phyloP scores from a whole-genome alignment of 2,113 vertebrate genomes.

The Odontophorus gujanensis region DNA sequence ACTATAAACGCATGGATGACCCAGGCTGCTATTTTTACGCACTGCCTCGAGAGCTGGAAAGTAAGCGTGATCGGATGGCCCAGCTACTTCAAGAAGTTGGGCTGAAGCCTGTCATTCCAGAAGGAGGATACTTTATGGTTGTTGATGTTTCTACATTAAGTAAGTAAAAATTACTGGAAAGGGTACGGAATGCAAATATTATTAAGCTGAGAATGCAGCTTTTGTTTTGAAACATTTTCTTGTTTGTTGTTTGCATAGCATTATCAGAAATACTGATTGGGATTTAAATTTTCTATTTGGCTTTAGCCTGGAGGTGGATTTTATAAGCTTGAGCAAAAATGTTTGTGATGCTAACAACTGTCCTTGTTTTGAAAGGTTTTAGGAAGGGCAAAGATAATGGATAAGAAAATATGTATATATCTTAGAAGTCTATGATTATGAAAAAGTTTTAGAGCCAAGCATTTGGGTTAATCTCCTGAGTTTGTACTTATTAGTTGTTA shows the following conservation, averaged over 20 bases:
- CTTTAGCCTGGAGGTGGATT: neutral
- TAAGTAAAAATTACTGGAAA: conserved; percentile 65
- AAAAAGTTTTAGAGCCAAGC: neutral
- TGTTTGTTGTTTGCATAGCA: rapidly evolving
- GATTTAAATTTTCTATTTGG: neutral
- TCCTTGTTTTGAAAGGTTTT: neutral
- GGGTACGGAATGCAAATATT: neutral
- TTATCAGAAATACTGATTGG: neutral
- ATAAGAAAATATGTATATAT: neutral
- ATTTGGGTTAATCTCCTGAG: neutral
- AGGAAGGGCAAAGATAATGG: neutral
- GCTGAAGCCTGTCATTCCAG: conserved; percentile 89
- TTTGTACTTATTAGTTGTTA: neutral
- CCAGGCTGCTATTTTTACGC: conserved; percentile 92
- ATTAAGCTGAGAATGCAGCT: neutral
- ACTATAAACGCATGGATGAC: conserved; percentile 86
- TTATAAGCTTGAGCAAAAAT: neutral
- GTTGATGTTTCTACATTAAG: conserved; percentile 88
- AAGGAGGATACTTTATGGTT: conserved; percentile 96
- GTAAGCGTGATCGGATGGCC: conserved; percentile 89
- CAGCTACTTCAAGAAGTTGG: conserved; percentile 83
- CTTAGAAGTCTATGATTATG: neutral
- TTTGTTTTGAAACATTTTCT: neutral
- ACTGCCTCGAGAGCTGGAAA: conserved; percentile 87
- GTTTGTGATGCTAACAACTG: neutral